Percentiles rank a stretch among this genome's conserved stretches.
These are phyloP conservation scores for Phrynocephalus guinanensis DNA, from an alignment of 2,797 vertebrate species.

Conservation along the genomic window DNA sequence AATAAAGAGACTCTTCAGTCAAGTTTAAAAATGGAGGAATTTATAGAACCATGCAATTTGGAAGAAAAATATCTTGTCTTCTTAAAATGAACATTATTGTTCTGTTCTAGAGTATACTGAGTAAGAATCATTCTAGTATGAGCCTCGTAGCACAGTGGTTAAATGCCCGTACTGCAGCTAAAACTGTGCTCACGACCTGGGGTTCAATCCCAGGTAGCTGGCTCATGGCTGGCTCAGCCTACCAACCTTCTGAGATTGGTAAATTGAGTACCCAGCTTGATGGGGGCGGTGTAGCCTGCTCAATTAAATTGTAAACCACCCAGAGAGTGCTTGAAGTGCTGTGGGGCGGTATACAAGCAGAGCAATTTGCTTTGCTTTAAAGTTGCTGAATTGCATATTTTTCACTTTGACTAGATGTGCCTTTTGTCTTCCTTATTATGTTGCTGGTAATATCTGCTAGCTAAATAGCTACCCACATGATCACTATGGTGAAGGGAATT, in stretches of 20 bases:
- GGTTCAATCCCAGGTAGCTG: too few species aligned
- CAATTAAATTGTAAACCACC: too few species aligned
- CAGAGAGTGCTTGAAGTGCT: too few species aligned
- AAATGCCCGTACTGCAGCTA: too few species aligned
- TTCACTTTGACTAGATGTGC: not conserved
- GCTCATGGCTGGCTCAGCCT: too few species aligned
- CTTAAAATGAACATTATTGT: not conserved
- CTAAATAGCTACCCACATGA: not conserved
- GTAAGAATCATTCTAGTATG: not conserved
- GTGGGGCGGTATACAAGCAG: too few species aligned
- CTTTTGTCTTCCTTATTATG: not conserved
- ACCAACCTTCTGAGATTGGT: too few species aligned
- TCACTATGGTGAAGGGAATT: not conserved
- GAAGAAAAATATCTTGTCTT: not conserved
- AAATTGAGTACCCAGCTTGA: too few species aligned
- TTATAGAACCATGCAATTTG: fast-evolving
- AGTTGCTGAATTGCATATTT: not conserved
- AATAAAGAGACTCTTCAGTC: not conserved
- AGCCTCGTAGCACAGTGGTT: too few species aligned
- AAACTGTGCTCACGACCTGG: too few species aligned
- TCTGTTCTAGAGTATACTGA: not conserved
- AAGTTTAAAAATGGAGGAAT: fast-evolving
- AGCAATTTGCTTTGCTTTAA: not conserved
- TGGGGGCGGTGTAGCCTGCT: too few species aligned
- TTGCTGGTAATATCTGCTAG: not conserved